Evolutionary conservation across 2,888 invertebrate species (phyloP), one percentile per base, ranked within the genome.

Genomic region (Syrphus vitripennis): DNA sequence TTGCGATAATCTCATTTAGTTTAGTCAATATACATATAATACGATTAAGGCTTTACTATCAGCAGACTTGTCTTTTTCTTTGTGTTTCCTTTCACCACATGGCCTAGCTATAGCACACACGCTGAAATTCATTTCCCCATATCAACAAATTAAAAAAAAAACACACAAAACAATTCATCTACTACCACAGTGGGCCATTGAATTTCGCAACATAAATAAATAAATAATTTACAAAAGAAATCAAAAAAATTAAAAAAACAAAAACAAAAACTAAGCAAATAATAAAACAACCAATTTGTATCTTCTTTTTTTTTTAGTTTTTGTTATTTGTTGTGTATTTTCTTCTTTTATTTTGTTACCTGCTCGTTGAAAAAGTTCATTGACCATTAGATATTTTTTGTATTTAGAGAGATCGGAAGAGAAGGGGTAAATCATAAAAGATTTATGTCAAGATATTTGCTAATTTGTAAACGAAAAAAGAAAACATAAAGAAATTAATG

Each of bases 71-170:
- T 40, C 6, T 42, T 37, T 19, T 19, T 19, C 40, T 48, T 40
- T 34, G 2, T 57, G 70, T 63, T 79, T 83, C 75, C 79, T 79
- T 83, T 83, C 75, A 75, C 83, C 83, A 59, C 80, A 83, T 83
- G 83, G 26, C 3, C n/a, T 57, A 19, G 31, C 55, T 16, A 3
- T 9, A 67, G 70, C 55, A 69, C 67, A 59, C 53, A 45, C 45
- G 67, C 59, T 61, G 34, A 69, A 61, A 78, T 63, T 83, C 40
- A 59, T 77, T 82, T 82, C 71, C 40, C 26, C 67, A 82, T 72
- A 67, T 69, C 61, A 57, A 26, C 26, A 29, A 40, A 53, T 26
- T 19, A 37, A 45, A 69, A 53, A 61, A 24, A 5, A 12, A 50
- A 42, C 24, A 69, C 10, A 16, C 72, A 31, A 34, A 77, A 83